These are phyloP conservation scores for Stenodera caucasica DNA, from an alignment of 2,888 invertebrate species.

Conservation along the genomic window DNA sequence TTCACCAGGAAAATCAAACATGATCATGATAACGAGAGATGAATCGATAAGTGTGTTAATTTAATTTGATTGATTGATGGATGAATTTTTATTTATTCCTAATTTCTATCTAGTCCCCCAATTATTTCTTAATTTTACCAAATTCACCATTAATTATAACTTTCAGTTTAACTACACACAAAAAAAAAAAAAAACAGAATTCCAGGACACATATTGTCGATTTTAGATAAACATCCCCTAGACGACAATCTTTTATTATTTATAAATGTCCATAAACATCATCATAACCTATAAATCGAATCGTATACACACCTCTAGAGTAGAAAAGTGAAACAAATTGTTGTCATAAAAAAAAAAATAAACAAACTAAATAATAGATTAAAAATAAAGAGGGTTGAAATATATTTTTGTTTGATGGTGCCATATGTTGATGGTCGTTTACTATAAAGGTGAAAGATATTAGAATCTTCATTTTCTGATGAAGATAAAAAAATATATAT, in stretches of 20 bases:
- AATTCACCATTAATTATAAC: no score
- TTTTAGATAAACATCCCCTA: conserved; percentile 14
- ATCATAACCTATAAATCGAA: conserved; percentile 38
- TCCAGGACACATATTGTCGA: not conserved
- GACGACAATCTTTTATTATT: conserved; percentile 39
- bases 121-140: no score
- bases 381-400: not conserved
- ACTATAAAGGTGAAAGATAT: conserved; percentile 1
- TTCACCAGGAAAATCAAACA: not conserved
- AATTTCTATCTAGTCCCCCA: no score
- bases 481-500: no score
- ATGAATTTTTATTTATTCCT: not conserved
- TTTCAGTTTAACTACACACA: no score
- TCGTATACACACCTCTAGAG: conserved; percentile 31
- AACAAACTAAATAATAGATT: conserved; percentile 13
- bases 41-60: not conserved
- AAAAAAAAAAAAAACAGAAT: no score
- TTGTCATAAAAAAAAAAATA: conserved; percentile 20
- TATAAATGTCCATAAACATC: conserved; percentile 38
- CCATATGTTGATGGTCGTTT: conserved; percentile 24
- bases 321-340: conserved; percentile 28
- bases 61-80: not conserved
- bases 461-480: no score
- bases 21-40: not conserved
- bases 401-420: conserved; percentile 19